These are phyloP conservation scores for Vimba vimba DNA, from an alignment of 2,113 vertebrate genomes.

Conservation along the genomic window DNA sequence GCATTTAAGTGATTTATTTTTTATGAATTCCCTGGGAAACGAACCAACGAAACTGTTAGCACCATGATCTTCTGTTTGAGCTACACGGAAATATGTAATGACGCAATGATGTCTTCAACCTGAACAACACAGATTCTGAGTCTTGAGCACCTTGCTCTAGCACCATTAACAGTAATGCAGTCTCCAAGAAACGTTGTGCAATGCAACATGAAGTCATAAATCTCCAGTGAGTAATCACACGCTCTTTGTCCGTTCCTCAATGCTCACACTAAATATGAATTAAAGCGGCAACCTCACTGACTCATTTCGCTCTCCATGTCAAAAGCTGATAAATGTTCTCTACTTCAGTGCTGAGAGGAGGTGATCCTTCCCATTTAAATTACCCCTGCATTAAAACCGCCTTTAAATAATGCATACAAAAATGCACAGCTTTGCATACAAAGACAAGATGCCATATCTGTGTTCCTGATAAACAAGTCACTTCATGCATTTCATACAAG, in stretches of 20 bases:
- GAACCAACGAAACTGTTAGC: neutral
- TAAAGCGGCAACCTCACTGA: conserved; percentile 45
- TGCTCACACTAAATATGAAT: conserved; percentile 64
- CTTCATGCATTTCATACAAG: neutral
- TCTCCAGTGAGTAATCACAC: conserved; percentile 53
- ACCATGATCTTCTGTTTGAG: neutral
- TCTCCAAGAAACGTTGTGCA: conserved; percentile 31
- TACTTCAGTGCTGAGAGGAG: conserved; percentile 26
- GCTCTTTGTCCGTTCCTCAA: conserved; percentile 45
- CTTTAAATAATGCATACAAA: conserved; percentile 25
- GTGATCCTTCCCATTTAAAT: conserved; percentile 32
- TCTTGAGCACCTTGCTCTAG: conserved; percentile 34
- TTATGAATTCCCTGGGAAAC: too few species aligned
- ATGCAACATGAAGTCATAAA: conserved; percentile 57
- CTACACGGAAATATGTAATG: neutral
- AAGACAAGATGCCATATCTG: neutral
- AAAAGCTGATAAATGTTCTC: conserved; percentile 40
- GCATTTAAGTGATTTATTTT: neutral
- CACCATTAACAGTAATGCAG: conserved; percentile 66
- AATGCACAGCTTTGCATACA: neutral
- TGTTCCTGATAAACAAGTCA: conserved; percentile 21
- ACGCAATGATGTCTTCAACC: neutral
- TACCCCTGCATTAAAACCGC: conserved; percentile 19
- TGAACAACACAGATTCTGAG: neutral
- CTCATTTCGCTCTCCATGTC: conserved; percentile 34